phyloP scores from a whole-genome alignment of 2,888 invertebrate species.

The Atethmia centrago region DNA sequence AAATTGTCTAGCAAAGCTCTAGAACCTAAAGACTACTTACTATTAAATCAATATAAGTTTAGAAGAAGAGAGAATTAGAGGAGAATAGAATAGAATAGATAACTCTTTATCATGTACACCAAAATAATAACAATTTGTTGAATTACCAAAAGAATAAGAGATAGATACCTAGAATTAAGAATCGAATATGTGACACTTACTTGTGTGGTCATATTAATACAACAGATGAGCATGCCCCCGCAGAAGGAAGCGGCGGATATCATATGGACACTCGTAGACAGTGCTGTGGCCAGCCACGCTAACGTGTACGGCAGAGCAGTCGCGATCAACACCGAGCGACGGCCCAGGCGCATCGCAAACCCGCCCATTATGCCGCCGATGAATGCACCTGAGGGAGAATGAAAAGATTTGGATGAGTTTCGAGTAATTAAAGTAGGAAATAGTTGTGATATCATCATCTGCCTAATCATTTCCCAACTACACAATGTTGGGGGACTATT shows the following conservation, averaged over 20 bases:
- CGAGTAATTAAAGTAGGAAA: not conserved
- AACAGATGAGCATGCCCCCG: slow-evolving; percentile 94
- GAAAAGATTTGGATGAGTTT: not conserved
- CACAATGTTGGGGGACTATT: no score
- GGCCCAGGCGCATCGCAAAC: slow-evolving; percentile 94
- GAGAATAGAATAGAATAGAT: no score
- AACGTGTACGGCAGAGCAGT: slow-evolving; percentile 93
- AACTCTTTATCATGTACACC: no score
- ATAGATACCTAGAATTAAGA: not conserved
- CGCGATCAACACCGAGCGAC: slow-evolving; percentile 92
- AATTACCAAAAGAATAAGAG: not conserved
- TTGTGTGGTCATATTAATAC: slow-evolving; percentile 94
- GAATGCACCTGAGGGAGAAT: slow-evolving; percentile 92
- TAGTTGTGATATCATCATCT: no score
- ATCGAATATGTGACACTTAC: slow-evolving; percentile 78
- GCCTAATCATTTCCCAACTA: no score
- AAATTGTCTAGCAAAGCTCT: no score
- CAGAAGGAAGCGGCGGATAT: slow-evolving; percentile 95
- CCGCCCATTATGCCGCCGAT: slow-evolving; percentile 95
- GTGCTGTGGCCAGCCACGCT: slow-evolving; percentile 95
- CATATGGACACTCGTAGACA: slow-evolving; percentile 93
- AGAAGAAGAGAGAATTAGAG: no score
- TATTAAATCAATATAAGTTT: no score
- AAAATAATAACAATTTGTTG: no score
- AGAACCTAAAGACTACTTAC: no score